Percentiles rank a stretch among this genome's conserved stretches.
phyloP scores from a whole-genome alignment of 1,140 invertebrate species.

The Hyles vespertilio region DNA sequence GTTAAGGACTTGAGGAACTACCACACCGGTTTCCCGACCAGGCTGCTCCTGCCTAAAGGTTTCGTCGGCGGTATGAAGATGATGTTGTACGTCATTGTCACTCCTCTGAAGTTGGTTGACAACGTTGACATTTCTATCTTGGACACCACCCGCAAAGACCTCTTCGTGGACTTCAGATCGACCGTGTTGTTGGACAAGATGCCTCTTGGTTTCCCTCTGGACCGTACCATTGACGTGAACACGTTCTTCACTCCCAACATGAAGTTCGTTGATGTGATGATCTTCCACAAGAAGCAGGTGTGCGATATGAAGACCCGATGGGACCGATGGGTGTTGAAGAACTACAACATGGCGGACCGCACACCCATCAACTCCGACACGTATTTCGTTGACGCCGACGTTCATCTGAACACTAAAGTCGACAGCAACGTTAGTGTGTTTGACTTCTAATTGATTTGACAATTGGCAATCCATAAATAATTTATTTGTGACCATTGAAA shows the following conservation, averaged over 20 bases:
- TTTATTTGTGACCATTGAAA: background rate
- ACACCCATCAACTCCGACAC: constrained; percentile 25
- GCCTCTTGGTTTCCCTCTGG: constrained; percentile 82
- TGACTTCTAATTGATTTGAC: constrained; percentile 1
- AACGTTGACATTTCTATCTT: constrained; percentile 45
- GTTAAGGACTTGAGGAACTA: constrained; percentile 52
- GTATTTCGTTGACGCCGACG: constrained; percentile 40
- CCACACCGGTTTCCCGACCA: constrained; percentile 77
- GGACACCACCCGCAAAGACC: constrained; percentile 46
- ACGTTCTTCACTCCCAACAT: constrained; percentile 77
- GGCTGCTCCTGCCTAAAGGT: constrained; percentile 79
- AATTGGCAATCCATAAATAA: background rate
- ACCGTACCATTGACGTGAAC: constrained; percentile 76
- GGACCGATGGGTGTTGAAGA: constrained; percentile 48
- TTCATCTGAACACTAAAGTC: constrained; percentile 27
- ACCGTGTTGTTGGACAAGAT: constrained; percentile 73
- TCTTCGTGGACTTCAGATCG: constrained; percentile 49
- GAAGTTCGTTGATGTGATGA: constrained; percentile 76
- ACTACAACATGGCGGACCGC: constrained; percentile 45
- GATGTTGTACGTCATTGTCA: constrained; percentile 77
- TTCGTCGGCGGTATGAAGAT: constrained; percentile 77
- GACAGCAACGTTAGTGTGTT: constrained; percentile 23
- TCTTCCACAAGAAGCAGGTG: constrained; percentile 74
- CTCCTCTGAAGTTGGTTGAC: constrained; percentile 62
- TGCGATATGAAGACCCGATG: constrained; percentile 60